Base-by-base conservation (phyloP, 2,888 invertebrate genomes). In the Antheraea yamamai region DNA sequence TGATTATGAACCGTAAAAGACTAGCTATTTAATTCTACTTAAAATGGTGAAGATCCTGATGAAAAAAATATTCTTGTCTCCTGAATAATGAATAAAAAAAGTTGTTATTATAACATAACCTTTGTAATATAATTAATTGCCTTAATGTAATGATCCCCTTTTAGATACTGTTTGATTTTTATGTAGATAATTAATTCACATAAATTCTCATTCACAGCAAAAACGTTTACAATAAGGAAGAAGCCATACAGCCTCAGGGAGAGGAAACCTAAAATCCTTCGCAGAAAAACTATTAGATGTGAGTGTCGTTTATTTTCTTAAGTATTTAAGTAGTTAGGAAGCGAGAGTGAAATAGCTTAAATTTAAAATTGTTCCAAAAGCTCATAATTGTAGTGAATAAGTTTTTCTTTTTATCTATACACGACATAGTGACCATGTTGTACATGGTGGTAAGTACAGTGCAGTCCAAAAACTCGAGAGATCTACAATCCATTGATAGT, bases 241-340 rank as follows among this genome's bases (percentile, higher is more conserved):
- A 95, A 94, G 79, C 94, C 95, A 35, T 95, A 95, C 81, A 90
- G 92, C 76, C 83, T 95, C 79, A 89, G 95, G 78, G 95, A 95
- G 80, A 90, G 95, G 78, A 95, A 95, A 83, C 95, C 95, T 73
- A 95, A 94, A 88, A 94, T 91, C 78, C 84, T 94, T 75, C 92
- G 94, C 75, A 90, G 95, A 72, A 94, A 95, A 81, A 93, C 93
- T 70, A 94, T 95, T 73, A 88, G 95, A 92, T 94, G 95, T 95
- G 84, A 93, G 94, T 84, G 74, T 74, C 61, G 66, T 58, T 30
- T 7, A 52, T 26, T 47, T 72, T 72, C 8, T 30, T 4, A 70
- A 35, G 73, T 75, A 61, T 55, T 72, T 8, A 23, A 23, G 1
- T 61, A 61, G n/a, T 47, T n/a, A 23, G 61, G 1, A n/a, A 61